Percentiles rank a stretch among this genome's conserved stretches.
These are phyloP conservation scores for Nothocercus nigrocapillus DNA, from an alignment of 2,113 vertebrate species.

Conservation along the genomic window DNA sequence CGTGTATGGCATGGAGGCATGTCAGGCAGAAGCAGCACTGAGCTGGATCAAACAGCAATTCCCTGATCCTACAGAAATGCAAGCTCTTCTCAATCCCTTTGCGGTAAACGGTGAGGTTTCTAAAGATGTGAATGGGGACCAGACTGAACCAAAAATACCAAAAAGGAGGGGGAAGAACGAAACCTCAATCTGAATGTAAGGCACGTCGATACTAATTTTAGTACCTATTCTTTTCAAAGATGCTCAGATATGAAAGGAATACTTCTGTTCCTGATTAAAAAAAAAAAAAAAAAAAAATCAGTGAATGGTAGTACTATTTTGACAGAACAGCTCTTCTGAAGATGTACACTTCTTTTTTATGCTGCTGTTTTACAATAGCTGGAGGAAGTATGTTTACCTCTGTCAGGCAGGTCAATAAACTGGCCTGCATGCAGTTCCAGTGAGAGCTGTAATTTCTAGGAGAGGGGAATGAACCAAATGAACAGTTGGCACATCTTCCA, in stretches of 20 bases:
- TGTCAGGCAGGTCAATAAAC: constrained; percentile 23
- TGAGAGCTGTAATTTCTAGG: constrained; percentile 1
- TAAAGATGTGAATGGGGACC: neutral
- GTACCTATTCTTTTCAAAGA: constrained; percentile 48
- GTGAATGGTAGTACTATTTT: constrained; percentile 39
- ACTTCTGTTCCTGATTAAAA: neutral
- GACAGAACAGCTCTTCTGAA: constrained; percentile 39
- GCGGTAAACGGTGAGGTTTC: neutral
- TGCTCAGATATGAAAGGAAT: constrained; percentile 54
- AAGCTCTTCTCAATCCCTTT: neutral
- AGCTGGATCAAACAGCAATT: neutral
- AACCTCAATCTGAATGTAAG: constrained; percentile 34
- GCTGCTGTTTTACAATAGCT: constrained; percentile 33
- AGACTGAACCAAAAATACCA: neutral
- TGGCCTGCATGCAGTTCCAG: neutral
- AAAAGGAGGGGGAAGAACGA: neutral
- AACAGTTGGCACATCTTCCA: neutral
- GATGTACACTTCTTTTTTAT: neutral
- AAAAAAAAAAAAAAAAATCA: neutral
- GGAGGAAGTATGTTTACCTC: constrained; percentile 29
- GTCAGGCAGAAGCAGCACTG: neutral
- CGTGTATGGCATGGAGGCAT: fast-evolving
- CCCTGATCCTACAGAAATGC: neutral
- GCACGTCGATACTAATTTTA: constrained; percentile 42
- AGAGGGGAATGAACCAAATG: neutral